These are phyloP conservation scores for Hypotaenidia okinawae DNA, from an alignment of 2,797 vertebrate genomes.

Conservation along the genomic window DNA sequence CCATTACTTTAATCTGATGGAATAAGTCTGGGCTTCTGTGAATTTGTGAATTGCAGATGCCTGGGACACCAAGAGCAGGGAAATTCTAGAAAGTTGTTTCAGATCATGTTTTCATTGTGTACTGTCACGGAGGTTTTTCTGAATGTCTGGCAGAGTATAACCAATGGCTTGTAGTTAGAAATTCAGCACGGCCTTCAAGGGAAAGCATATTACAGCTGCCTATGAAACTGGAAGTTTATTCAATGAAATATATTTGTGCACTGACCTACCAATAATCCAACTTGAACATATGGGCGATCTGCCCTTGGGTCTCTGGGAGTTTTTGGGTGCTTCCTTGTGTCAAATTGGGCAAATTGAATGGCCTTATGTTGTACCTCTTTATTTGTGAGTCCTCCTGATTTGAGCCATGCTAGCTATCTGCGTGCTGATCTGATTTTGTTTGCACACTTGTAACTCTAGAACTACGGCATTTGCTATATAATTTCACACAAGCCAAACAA, in stretches of 20 bases:
- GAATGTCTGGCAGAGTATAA: neutral
- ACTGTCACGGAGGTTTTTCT: neutral
- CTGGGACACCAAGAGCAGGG: neutral
- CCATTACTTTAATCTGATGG: neutral
- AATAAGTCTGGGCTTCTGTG: neutral
- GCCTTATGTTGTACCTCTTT: neutral
- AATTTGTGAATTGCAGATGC: neutral
- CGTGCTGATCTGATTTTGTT: neutral
- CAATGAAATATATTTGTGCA: neutral
- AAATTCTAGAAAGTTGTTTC: neutral
- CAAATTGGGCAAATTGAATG: neutral
- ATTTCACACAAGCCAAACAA: neutral
- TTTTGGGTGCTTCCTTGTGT: neutral
- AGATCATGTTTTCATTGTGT: neutral
- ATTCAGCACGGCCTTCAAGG: neutral
- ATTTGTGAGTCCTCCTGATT: neutral
- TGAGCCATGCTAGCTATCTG: neutral
- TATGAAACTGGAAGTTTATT: neutral
- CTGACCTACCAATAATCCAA: neutral
- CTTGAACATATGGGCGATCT: neutral
- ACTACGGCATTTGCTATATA: neutral
- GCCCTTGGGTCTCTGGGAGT: neutral
- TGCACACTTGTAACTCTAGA: neutral
- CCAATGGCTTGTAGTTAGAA: neutral
- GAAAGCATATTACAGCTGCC: slow-evolving; percentile 6